Evolutionary conservation across 2,888 invertebrate species (phyloP), one percentile per base, ranked within the genome.

Genomic region (Apomyelois bistriatella): DNA sequence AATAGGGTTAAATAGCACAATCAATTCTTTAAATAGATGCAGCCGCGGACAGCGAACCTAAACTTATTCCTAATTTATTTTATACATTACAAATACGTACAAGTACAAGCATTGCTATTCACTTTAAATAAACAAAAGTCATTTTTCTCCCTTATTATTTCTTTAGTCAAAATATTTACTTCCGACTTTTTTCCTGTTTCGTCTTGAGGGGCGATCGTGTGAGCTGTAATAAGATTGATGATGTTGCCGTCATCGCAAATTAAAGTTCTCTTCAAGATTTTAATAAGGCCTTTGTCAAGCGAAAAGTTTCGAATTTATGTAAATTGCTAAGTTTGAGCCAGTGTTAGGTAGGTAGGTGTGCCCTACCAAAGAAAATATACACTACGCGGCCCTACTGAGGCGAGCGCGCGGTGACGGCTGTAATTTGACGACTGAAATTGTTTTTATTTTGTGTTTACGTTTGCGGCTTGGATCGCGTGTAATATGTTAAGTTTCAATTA

Each of bases 211-310:
- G 55, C 68, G 66, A 63, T 65, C 71, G 62, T 67, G 71, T 68
- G 62, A 67, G 63, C 60, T 63, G 64, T 71, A 70, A 73, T 74
- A 82, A 84, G 85, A 87, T 87, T 85, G 80, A 85, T 83, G 85
- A 79, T 79, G 72, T 71, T 60, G 70, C 83, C 74, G 85, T 78
- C 83, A 72, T 72, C 74, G 73, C 76, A 79, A 80, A 85, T 85
- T 84, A 82, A 79, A 81, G 79, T 80, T 78, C 68, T 72, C 79
- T 77, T 78, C 72, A 74, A 82, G 77, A 83, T 82, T 84, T 83
- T 83, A 84, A 82, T 83, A 81, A 80, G 74, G 76, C 76, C 74
- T 74, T 79, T 80, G 82, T 82, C 68, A 64, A 70, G 71, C 58
- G 64, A 73, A 83, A n/a, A 82, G 71, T 82, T 82, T 66, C 55